Evolutionary conservation across 1,140 invertebrate species (phyloP).

Genomic region (Globodera ellingtonae): DNA sequence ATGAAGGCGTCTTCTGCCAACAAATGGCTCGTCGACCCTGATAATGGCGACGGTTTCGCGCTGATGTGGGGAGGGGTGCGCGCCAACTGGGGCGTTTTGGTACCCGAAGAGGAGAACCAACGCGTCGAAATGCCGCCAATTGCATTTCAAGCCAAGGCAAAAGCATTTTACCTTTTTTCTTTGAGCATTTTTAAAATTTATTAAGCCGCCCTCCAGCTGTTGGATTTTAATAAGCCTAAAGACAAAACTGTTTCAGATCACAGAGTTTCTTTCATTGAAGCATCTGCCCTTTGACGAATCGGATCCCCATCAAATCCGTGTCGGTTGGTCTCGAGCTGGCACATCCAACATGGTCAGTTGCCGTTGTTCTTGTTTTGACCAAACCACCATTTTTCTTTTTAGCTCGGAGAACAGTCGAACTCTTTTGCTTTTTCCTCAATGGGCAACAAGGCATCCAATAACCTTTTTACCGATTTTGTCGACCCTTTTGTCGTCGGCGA

Average conservation of each 20-base stretch:
- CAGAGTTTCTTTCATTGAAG: constrained; percentile 45
- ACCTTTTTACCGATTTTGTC: constrained; percentile 43
- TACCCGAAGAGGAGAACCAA: constrained; percentile 9
- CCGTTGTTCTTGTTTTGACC: neutral
- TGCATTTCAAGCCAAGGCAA: constrained; percentile 49
- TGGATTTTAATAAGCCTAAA: neutral
- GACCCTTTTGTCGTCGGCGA: constrained; percentile 47
- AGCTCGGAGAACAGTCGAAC: constrained; percentile 43
- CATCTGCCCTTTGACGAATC: constrained; percentile 54
- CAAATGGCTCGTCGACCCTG: constrained; percentile 56
- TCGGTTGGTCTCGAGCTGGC: constrained; percentile 45
- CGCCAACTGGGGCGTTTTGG: constrained; percentile 48
- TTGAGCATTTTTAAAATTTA: neutral
- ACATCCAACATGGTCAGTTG: constrained; percentile 38
- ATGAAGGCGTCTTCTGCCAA: constrained; percentile 50
- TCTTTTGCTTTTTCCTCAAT: constrained; percentile 47
- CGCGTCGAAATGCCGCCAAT: constrained; percentile 29
- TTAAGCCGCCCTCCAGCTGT: too few species aligned
- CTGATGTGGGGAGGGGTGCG: constrained; percentile 55
- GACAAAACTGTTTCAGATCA: constrained; percentile 32
- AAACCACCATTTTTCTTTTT: constrained; percentile 28
- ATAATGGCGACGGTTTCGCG: constrained; percentile 53
- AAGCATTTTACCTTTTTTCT: neutral
- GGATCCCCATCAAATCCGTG: constrained; percentile 48
- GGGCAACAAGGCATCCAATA: constrained; percentile 44